These are phyloP conservation scores for Gorsachius goisagi DNA, from an alignment of 2,113 vertebrate species.

Conservation along the genomic window DNA sequence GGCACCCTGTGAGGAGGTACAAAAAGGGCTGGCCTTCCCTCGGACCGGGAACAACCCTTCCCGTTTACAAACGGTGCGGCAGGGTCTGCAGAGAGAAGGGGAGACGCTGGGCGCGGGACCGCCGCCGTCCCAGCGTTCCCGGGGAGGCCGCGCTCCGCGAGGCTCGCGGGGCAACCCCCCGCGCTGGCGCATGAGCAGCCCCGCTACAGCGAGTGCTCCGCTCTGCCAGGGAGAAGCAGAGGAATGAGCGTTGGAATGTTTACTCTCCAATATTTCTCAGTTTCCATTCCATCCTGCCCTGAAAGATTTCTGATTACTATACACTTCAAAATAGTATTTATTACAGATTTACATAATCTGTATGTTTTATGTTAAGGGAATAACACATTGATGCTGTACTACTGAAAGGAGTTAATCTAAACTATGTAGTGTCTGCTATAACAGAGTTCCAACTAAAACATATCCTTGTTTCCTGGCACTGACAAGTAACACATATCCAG, in stretches of 20 bases:
- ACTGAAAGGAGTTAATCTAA: slow-evolving; percentile 59
- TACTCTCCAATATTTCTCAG: slow-evolving; percentile 60
- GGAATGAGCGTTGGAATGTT: slow-evolving; percentile 60
- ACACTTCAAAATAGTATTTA: slow-evolving; percentile 72
- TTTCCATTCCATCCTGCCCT: slow-evolving; percentile 65
- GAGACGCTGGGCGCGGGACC: background rate
- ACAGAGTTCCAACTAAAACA: slow-evolving; percentile 44
- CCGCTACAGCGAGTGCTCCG: background rate
- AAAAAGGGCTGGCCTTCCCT: background rate
- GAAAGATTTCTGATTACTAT: slow-evolving; percentile 71
- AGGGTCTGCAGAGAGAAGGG: background rate
- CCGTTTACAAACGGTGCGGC: background rate
- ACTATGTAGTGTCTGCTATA: slow-evolving; percentile 39
- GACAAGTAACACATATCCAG: slow-evolving; percentile 11
- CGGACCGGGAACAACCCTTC: background rate
- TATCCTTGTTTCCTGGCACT: slow-evolving; percentile 1
- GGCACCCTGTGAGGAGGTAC: background rate
- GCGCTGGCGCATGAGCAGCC: background rate
- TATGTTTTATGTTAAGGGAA: slow-evolving; percentile 59
- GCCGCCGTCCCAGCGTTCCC: background rate
- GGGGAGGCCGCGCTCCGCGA: background rate
- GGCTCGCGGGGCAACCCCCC: background rate
- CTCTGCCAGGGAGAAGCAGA: slow-evolving; percentile 56
- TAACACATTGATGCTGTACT: slow-evolving; percentile 53
- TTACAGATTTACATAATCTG: slow-evolving; percentile 70